phyloP scores from a whole-genome alignment of 2,113 vertebrate genomes.

The Ceyx melanurus region DNA sequence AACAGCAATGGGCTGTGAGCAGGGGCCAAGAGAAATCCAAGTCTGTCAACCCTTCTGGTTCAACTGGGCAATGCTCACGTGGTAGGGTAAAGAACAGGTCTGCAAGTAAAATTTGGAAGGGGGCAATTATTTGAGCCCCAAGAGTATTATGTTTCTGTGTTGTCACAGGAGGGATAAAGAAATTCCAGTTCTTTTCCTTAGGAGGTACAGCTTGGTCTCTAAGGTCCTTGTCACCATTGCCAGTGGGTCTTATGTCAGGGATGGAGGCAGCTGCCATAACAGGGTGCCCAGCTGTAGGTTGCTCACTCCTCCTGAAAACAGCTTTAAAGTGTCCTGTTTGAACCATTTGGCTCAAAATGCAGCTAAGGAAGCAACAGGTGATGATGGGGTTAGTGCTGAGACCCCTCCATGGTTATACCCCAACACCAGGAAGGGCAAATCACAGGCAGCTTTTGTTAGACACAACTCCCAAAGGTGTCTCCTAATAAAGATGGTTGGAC shows the following conservation, averaged over 20 bases:
- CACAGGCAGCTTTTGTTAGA: accelerated
- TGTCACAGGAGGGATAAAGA: neutral
- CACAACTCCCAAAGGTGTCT: neutral
- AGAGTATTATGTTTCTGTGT: neutral
- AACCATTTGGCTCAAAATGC: neutral
- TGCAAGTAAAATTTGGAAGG: neutral
- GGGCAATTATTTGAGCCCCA: neutral
- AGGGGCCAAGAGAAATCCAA: neutral
- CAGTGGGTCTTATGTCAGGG: neutral
- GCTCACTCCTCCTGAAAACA: neutral
- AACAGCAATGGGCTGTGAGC: neutral
- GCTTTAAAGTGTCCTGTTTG: neutral
- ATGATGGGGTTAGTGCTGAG: neutral
- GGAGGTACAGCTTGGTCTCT: neutral
- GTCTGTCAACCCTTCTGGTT: neutral
- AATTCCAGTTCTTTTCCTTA: neutral
- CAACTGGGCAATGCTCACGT: accelerated
- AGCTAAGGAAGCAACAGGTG: neutral
- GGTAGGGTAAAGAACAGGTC: neutral
- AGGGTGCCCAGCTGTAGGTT: accelerated
- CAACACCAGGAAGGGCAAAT: neutral
- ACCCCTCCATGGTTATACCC: accelerated
- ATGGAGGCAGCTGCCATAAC: neutral
- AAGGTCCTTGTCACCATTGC: neutral
- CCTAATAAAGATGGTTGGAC: neutral